A percentile compares a stretch with the other conserved stretches of the same genome.
These are phyloP conservation scores for Oreonectes daqikongensis DNA, from an alignment of 2,797 vertebrate species.

Conservation along the genomic window DNA sequence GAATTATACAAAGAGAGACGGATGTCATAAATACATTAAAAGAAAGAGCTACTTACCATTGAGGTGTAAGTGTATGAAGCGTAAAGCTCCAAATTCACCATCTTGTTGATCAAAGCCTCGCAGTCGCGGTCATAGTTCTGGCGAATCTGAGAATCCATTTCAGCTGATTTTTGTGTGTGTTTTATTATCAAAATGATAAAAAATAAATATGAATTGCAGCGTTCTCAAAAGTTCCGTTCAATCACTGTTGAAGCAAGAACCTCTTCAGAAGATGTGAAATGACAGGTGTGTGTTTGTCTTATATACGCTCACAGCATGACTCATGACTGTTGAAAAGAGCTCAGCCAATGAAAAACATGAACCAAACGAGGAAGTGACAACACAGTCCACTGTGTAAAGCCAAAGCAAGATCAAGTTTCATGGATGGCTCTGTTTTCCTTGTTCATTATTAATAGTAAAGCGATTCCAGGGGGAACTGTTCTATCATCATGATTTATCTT, in stretches of 20 bases:
- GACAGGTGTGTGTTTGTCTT: background rate
- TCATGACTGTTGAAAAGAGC: background rate
- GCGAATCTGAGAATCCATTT: slow-evolving; percentile 79
- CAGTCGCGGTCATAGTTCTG: slow-evolving; percentile 84
- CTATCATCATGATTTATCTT: too few relatives aligned
- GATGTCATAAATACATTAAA: background rate
- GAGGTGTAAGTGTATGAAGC: slow-evolving; percentile 82
- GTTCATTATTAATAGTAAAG: too few relatives aligned
- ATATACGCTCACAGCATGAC: background rate
- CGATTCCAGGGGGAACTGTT: too few relatives aligned
- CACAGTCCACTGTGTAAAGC: background rate
- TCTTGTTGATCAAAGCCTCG: slow-evolving; percentile 82
- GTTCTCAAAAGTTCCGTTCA: slow-evolving; percentile 64
- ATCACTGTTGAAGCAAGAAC: slow-evolving; percentile 83
- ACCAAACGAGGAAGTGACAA: slow-evolving; percentile 40
- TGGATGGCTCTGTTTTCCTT: background rate
- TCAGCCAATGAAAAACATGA: slow-evolving; percentile 65
- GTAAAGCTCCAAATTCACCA: slow-evolving; percentile 82
- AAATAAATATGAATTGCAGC: background rate
- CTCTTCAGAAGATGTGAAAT: background rate
- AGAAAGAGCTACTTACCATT: slow-evolving; percentile 55
- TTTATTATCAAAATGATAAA: background rate
- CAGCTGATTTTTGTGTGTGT: slow-evolving; percentile 26
- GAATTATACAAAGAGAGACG: background rate
- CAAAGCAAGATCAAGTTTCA: background rate